These are phyloP conservation scores for Agapetus fuscipes DNA, from an alignment of 2,888 invertebrate species.

Conservation along the genomic window DNA sequence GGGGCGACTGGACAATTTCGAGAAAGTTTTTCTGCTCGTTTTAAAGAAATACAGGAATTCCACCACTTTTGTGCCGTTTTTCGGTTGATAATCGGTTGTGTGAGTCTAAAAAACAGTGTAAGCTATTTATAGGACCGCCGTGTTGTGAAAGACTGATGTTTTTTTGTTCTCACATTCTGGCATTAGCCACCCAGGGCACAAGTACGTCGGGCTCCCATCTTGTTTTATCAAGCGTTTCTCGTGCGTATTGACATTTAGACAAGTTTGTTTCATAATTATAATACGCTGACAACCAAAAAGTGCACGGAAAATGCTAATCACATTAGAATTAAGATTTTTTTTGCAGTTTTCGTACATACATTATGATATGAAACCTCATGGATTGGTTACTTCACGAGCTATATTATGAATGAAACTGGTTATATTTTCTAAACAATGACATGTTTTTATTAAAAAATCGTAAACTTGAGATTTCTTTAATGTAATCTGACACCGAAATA, in stretches of 20 bases:
- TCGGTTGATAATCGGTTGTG: slow-evolving; percentile 1
- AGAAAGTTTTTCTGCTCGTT: slow-evolving; percentile 11
- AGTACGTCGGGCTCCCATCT: slow-evolving; percentile 12
- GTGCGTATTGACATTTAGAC: slow-evolving; percentile 6
- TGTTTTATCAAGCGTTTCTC: slow-evolving; percentile 6
- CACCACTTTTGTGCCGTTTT: slow-evolving; percentile 1
- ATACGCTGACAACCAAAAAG: too few species aligned
- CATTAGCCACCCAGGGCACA: slow-evolving; percentile 1
- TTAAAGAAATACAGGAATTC: slow-evolving; percentile 1
- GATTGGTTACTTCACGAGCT: too few species aligned
- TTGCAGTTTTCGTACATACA: too few species aligned
- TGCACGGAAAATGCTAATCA: too few species aligned
- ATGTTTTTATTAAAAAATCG: too few species aligned
- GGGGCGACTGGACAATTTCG: slow-evolving; percentile 10
- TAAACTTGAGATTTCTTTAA: too few species aligned
- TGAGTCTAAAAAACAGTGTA: slow-evolving; percentile 6
- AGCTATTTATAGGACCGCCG: slow-evolving; percentile 5
- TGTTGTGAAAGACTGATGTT: slow-evolving; percentile 5
- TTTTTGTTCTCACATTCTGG: slow-evolving; percentile 12
- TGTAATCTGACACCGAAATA: too few species aligned
- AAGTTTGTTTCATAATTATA: too few species aligned
- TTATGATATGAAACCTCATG: too few species aligned
- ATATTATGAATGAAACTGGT: too few species aligned
- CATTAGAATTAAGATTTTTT: too few species aligned
- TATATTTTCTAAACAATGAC: too few species aligned